phyloP scores from a whole-genome alignment of 2,797 vertebrate species.

The Synaphobranchus kaupii region DNA sequence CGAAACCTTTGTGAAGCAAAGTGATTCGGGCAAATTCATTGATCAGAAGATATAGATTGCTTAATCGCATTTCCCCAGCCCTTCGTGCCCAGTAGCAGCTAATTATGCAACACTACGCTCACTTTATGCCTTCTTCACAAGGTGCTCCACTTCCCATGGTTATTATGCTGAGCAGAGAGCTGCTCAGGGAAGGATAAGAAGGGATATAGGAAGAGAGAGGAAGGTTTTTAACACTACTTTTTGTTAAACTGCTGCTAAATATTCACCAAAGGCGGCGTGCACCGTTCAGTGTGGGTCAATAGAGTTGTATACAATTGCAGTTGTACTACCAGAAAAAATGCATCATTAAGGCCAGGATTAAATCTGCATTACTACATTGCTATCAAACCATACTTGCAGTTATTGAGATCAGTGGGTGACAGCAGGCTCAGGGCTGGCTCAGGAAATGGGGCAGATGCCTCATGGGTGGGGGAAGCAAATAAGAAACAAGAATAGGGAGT shows the following conservation, averaged over 20 bases:
- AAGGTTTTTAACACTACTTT: slow-evolving; percentile 17
- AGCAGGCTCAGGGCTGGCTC: too few relatives aligned
- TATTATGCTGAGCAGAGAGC: slow-evolving; percentile 8
- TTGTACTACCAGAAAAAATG: not conserved
- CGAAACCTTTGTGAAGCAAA: slow-evolving; percentile 12
- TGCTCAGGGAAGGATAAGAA: not conserved
- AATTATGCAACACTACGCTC: slow-evolving; percentile 44
- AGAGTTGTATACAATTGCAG: not conserved
- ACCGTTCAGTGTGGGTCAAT: not conserved
- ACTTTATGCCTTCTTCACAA: slow-evolving; percentile 32
- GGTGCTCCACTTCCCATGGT: not conserved
- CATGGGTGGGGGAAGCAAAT: too few relatives aligned
- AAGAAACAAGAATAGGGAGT: too few relatives aligned
- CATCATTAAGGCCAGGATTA: too few relatives aligned
- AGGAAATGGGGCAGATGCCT: too few relatives aligned
- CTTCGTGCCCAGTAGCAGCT: slow-evolving; percentile 34
- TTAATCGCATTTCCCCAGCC: slow-evolving; percentile 39
- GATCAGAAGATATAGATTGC: slow-evolving; percentile 39
- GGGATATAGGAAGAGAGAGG: not conserved
- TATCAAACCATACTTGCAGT: too few relatives aligned
- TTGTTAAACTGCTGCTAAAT: not conserved
- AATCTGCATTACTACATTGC: too few relatives aligned
- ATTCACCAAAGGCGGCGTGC: not conserved
- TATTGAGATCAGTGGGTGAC: too few relatives aligned
- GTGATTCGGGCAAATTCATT: slow-evolving; percentile 34